phyloP scores from a whole-genome alignment of 2,888 invertebrate genomes.

The Melieria picta region DNA sequence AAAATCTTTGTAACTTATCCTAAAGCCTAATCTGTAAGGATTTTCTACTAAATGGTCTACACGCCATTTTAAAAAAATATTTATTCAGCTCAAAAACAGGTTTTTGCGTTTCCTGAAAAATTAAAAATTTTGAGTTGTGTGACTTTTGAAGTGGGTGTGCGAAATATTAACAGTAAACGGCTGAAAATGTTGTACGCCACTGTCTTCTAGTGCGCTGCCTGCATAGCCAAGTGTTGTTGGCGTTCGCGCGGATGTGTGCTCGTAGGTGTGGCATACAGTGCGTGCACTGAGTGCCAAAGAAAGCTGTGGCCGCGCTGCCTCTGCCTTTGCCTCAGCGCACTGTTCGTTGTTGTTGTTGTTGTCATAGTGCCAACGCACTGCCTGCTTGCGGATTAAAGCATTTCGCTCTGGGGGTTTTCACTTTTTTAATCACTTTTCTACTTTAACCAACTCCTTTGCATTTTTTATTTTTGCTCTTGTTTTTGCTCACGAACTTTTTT shows the following conservation, averaged over 20 bases:
- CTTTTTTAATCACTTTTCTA: conserved; percentile 23
- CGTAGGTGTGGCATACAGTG: conserved; percentile 23
- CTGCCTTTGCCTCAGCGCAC: not conserved
- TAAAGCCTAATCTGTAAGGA: too few species aligned
- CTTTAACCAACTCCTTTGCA: not conserved
- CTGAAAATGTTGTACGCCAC: too few species aligned
- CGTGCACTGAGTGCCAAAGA: conserved; percentile 38
- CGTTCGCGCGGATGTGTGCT: conserved; percentile 7
- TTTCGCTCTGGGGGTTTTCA: conserved; percentile 21
- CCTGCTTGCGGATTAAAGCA: conserved; percentile 47
- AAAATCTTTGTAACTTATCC: too few species aligned
- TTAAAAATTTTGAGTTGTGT: too few species aligned
- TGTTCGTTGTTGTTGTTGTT: not conserved
- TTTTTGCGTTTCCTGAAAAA: too few species aligned
- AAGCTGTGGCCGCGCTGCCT: not conserved
- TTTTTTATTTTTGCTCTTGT: conserved; percentile 4
- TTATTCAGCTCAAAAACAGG: too few species aligned
- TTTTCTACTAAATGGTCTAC: too few species aligned
- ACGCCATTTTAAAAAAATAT: too few species aligned
- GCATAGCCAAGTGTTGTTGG: conserved; percentile 4
- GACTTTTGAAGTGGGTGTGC: too few species aligned
- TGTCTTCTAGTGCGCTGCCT: not conserved
- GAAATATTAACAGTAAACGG: too few species aligned
- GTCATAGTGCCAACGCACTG: not conserved
- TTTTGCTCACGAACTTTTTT: conserved; percentile 29